Conservation (phyloP, 2,888 invertebrate genomes). For the Ormyrus thymus region DNA sequence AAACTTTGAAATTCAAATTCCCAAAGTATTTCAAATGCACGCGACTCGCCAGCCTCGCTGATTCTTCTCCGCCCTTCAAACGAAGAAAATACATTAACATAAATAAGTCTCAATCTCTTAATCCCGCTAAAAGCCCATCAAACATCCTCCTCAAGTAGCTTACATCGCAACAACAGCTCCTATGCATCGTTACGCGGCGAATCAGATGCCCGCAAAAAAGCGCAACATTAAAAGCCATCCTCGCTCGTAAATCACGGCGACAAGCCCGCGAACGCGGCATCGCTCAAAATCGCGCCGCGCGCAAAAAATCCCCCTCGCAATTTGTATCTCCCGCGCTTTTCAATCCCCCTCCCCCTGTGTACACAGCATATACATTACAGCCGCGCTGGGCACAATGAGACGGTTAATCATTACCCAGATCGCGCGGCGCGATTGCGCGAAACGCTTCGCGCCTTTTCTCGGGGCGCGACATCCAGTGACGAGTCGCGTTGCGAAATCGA, state of each 20-base stretch:
- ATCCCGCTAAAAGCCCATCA: background rate
- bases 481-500: no score
- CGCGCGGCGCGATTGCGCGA: slow-evolving; percentile 26
- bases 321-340: slow-evolving; percentile 20
- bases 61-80: no score
- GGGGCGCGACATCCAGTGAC: no score
- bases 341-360: background rate
- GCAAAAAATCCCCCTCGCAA: slow-evolving; percentile 9
- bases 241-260: no score
- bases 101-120: background rate
- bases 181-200: no score
- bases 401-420: slow-evolving; percentile 51
- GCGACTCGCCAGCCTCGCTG: no score
- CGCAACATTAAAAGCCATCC: no score
- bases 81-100: background rate
- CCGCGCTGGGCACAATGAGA: slow-evolving; percentile 42
- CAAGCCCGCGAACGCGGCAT: background rate
- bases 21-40: no score
- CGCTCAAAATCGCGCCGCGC: slow-evolving; percentile 33
- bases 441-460: background rate
- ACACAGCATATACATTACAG: background rate
- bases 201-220: no score
- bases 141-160: background rate
- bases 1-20: no score
- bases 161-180: background rate